Conservation (phyloP, 2,113 vertebrate species). For the Xenus cinereus region DNA sequence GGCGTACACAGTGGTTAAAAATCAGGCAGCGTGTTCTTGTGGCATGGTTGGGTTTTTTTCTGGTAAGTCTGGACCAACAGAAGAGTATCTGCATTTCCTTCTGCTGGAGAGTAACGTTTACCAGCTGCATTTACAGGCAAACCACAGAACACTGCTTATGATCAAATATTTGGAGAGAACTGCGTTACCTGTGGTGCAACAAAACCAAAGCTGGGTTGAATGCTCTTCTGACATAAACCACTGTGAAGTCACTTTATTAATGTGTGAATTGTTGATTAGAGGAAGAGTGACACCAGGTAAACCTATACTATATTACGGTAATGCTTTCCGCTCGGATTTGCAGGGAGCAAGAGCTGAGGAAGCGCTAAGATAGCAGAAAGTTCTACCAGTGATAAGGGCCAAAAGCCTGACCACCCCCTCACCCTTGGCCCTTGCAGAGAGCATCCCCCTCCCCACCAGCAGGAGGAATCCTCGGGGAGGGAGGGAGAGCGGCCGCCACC, state of each 20-base stretch:
- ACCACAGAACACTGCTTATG: neutral
- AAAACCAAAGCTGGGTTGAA: neutral
- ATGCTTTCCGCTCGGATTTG: neutral
- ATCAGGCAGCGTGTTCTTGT: neutral
- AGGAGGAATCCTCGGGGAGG: no score
- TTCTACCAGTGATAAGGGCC: no score
- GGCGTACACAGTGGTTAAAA: neutral
- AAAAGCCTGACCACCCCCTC: neutral
- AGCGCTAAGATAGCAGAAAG: accelerated
- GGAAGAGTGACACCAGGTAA: neutral
- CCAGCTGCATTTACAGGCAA: neutral
- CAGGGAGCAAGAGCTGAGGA: neutral
- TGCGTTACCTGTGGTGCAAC: neutral
- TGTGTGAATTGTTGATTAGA: neutral
- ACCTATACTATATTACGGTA: no score
- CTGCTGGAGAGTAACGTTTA: neutral
- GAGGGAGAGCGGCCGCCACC: no score
- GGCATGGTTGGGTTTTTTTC: neutral
- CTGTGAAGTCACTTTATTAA: neutral
- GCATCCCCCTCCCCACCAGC: no score
- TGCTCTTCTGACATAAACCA: neutral
- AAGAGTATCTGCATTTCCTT: neutral
- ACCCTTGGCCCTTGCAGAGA: no score
- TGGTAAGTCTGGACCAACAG: neutral
- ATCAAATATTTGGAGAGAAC: neutral